These are phyloP conservation scores for Musca vetustissima DNA, from an alignment of 1,140 invertebrate genomes.

Conservation along the genomic window DNA sequence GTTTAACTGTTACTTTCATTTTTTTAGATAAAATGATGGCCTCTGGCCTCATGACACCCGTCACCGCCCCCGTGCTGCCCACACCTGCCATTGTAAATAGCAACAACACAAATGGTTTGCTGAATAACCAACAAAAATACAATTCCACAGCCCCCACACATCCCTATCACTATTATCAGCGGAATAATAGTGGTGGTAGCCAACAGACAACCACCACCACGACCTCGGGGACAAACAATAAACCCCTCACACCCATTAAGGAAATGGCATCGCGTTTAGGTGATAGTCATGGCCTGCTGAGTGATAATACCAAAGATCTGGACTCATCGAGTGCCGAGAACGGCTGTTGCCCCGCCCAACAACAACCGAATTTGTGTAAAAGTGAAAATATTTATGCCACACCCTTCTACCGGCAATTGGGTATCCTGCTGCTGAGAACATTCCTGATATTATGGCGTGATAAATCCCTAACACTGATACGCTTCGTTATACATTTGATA, in stretches of 20 bases:
- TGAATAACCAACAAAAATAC: no score
- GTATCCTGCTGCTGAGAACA: constrained; percentile 65
- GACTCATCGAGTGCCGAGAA: constrained; percentile 6
- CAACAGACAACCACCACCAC: no score
- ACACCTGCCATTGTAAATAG: constrained; percentile 10
- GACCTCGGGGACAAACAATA: constrained; percentile 24
- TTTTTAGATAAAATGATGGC: constrained; percentile 52
- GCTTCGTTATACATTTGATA: constrained; percentile 72
- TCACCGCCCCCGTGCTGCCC: constrained; percentile 51
- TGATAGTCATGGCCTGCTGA: constrained; percentile 34
- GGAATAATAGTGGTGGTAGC: no score
- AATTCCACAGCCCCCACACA: not conserved
- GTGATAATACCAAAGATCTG: constrained; percentile 15
- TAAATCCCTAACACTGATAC: constrained; percentile 67
- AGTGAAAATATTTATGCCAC: constrained; percentile 59
- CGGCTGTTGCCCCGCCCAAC: constrained; percentile 42
- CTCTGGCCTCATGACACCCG: constrained; percentile 56
- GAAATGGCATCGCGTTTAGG: constrained; percentile 41
- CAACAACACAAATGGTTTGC: not conserved
- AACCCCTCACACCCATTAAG: constrained; percentile 46
- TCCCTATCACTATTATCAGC: constrained; percentile 5
- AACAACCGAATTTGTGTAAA: constrained; percentile 45
- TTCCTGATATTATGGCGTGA: constrained; percentile 62
- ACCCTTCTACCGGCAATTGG: constrained; percentile 68
- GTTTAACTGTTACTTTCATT: no score